A percentile compares a stretch with the other conserved stretches of the same genome.
Conservation (phyloP, 2,797 vertebrate species). For the Bryconaethiops microstoma region DNA sequence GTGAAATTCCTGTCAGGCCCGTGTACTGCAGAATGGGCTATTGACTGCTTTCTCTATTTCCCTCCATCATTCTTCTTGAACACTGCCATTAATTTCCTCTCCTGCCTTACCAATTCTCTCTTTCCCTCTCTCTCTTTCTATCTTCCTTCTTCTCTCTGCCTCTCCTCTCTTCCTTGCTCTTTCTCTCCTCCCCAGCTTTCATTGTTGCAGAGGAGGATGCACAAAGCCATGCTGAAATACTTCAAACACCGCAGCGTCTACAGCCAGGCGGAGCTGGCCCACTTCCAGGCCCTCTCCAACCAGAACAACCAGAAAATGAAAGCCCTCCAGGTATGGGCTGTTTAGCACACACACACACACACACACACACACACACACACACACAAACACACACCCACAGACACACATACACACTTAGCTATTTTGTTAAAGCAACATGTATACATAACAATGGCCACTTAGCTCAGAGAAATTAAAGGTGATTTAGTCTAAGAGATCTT, state of each 20-base stretch:
- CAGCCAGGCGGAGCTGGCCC: slow-evolving; percentile 88
- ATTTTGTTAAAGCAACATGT: slow-evolving; percentile 33
- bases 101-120: slow-evolving; percentile 93
- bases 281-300: slow-evolving; percentile 89
- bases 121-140: slow-evolving; percentile 67
- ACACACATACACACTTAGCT: slow-evolving; percentile 9
- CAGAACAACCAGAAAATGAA: slow-evolving; percentile 94
- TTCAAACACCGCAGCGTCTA: slow-evolving; percentile 84
- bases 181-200: slow-evolving; percentile 81
- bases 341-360: slow-evolving; percentile 53
- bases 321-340: slow-evolving; percentile 90
- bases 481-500: slow-evolving; percentile 25
- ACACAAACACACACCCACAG: slow-evolving; percentile 41
- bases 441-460: slow-evolving; percentile 37
- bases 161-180: slow-evolving; percentile 52
- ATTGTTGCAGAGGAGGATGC: slow-evolving; percentile 88
- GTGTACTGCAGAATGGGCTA: slow-evolving; percentile 99
- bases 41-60: slow-evolving; percentile 99
- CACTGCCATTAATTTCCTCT: slow-evolving; percentile 99
- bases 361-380: slow-evolving; percentile 29
- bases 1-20: slow-evolving; percentile 99
- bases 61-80: slow-evolving; percentile 99
- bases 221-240: slow-evolving; percentile 81
- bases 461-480: slow-evolving; percentile 10
- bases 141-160: slow-evolving; percentile 7